Evolutionary conservation across 53 echinoderm and acorn worm genomes (phyloP).

Genomic region (Echinometra lucunter): DNA sequence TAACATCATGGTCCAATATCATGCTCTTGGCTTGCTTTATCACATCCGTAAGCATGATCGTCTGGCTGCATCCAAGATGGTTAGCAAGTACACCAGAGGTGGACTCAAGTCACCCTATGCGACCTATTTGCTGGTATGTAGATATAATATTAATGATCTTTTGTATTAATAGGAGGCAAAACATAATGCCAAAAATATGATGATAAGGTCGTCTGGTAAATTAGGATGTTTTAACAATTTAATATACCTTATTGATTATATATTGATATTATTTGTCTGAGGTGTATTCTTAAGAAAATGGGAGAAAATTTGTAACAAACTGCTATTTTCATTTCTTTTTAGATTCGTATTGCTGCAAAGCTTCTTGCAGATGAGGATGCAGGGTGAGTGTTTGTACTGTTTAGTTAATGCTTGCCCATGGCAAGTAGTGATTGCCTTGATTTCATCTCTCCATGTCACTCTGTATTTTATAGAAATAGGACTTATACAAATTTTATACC

Average conservation of each 20-base stretch:
- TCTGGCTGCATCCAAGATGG: conserved; percentile 94
- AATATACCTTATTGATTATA: too few relatives aligned
- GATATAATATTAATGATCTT: not conserved
- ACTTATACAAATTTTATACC: too few relatives aligned
- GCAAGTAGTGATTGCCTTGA: not conserved
- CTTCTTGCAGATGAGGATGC: conserved; percentile 92
- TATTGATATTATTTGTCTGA: too few relatives aligned
- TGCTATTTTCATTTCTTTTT: not conserved
- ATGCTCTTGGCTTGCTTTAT: conserved; percentile 94
- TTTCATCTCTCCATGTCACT: too few relatives aligned
- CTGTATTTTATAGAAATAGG: too few relatives aligned
- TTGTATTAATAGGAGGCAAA: not conserved
- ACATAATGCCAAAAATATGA: too few relatives aligned
- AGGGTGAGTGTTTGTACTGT: conserved; percentile 76
- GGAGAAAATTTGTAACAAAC: too few relatives aligned
- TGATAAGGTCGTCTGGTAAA: too few relatives aligned
- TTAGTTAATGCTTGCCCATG: not conserved
- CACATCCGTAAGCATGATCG: conserved; percentile 95
- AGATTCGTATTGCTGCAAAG: conserved; percentile 97
- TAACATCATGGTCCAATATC: conserved; percentile 99
- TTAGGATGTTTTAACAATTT: too few relatives aligned
- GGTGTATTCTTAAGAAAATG: too few relatives aligned
- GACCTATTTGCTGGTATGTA: conserved; percentile 91
- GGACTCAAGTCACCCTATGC: conserved; percentile 97
- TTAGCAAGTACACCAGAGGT: conserved; percentile 94